phyloP scores from a whole-genome alignment of 2,797 vertebrate genomes.

The Peromyscus eremicus region DNA sequence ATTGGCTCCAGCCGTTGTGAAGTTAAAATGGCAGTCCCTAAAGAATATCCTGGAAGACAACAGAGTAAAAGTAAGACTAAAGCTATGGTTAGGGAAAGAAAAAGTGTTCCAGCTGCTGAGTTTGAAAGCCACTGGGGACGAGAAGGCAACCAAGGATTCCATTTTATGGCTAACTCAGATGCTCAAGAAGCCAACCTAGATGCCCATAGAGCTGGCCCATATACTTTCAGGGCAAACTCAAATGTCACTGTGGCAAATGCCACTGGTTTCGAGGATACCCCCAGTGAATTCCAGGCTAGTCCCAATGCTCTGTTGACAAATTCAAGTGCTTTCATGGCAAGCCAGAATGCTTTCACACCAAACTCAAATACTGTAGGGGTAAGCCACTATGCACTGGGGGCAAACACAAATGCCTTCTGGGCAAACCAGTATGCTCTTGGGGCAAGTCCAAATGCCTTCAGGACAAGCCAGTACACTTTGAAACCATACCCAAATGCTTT shows the following conservation, averaged over 20 bases:
- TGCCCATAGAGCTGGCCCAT: background rate
- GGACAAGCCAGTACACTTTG: background rate
- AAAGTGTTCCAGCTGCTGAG: conserved; percentile 76
- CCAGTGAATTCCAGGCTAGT: background rate
- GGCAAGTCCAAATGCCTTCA: background rate
- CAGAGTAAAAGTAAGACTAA: conserved; percentile 81
- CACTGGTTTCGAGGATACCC: accelerated
- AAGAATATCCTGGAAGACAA: conserved; percentile 85
- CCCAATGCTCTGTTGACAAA: background rate
- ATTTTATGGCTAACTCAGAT: background rate
- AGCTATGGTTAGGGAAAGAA: conserved; percentile 65
- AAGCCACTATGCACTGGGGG: background rate
- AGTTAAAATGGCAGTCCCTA: conserved; percentile 90
- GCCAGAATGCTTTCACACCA: accelerated
- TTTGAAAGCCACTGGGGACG: conserved; percentile 39
- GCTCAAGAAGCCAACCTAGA: background rate
- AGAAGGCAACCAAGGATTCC: too few species aligned
- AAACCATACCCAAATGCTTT: background rate
- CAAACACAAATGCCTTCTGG: background rate
- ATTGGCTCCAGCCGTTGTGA: conserved; percentile 85
- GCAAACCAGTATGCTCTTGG: background rate
- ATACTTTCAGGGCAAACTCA: background rate
- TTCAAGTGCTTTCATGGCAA: background rate
- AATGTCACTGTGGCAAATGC: background rate
- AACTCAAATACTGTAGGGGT: background rate